These are phyloP conservation scores for Stichopus chloronotus DNA, from an alignment of 35 echinoderm and acorn worm genomes.

Conservation along the genomic window DNA sequence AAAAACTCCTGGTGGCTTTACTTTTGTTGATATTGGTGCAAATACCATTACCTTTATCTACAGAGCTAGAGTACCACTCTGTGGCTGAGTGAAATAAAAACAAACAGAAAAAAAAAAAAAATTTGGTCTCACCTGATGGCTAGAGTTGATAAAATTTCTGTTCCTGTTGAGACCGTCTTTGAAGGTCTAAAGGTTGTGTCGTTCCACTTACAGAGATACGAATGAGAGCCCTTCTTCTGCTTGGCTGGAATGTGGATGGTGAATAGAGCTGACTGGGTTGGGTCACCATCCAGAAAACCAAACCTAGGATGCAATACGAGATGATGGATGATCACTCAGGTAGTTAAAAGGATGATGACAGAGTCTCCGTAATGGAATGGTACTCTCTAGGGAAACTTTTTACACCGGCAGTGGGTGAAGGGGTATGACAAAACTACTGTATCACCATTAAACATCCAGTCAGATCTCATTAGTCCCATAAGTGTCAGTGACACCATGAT, in stretches of 20 bases:
- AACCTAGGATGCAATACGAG: constrained; percentile 62
- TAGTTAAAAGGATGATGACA: background rate
- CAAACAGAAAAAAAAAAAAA: background rate
- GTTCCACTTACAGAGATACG: constrained; percentile 91
- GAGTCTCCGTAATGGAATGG: background rate
- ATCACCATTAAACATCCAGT: too few relatives aligned
- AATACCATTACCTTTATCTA: too few relatives aligned
- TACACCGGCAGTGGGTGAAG: too few relatives aligned
- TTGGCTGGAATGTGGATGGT: constrained; percentile 82
- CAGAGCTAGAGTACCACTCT: too few relatives aligned
- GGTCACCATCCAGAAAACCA: constrained; percentile 80
- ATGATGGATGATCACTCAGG: background rate
- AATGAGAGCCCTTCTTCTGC: constrained; percentile 68
- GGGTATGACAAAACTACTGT: too few relatives aligned
- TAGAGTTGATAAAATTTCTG: constrained; percentile 81
- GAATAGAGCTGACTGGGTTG: constrained; percentile 83
- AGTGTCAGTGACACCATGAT: too few relatives aligned
- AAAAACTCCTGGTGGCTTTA: too few relatives aligned
- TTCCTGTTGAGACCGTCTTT: constrained; percentile 87
- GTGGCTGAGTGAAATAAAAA: too few relatives aligned
- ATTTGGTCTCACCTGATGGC: constrained; percentile 69
- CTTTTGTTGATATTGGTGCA: too few relatives aligned
- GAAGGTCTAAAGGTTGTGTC: constrained; percentile 68
- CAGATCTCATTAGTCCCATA: too few relatives aligned
- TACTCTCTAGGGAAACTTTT: too few relatives aligned